These are phyloP conservation scores for Hydropotes inermis DNA, from an alignment of 2,113 vertebrate species.

Conservation along the genomic window DNA sequence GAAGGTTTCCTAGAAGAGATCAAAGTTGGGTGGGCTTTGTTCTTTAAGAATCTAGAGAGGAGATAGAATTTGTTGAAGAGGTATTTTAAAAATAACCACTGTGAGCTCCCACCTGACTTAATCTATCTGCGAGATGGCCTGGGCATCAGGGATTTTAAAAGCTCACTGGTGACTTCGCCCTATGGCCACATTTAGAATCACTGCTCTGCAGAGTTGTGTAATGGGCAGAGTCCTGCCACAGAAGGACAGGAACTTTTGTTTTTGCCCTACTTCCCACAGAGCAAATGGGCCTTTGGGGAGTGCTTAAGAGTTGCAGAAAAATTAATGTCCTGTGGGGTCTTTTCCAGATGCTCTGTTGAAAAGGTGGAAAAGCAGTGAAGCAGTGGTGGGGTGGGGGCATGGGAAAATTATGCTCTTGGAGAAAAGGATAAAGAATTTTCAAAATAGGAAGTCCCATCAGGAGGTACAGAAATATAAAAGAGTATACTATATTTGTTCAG, in stretches of 20 bases:
- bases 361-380: background rate
- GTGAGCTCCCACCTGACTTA: background rate
- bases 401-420: background rate
- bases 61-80: background rate
- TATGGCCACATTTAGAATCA: background rate
- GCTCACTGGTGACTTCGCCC: background rate
- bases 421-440: background rate
- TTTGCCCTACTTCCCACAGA: conserved; percentile 31
- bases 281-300: background rate
- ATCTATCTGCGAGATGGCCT: background rate
- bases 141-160: background rate
- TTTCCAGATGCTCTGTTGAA: background rate
- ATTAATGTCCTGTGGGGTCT: background rate
- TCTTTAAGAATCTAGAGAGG: background rate
- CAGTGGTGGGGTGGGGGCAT: rapidly evolving
- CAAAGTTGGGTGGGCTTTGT: background rate
- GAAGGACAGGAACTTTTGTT: background rate
- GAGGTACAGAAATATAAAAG: background rate
- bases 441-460: background rate
- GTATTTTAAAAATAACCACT: background rate
- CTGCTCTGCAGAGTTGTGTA: background rate
- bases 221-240: background rate
- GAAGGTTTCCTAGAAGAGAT: background rate
- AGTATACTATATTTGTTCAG: background rate
- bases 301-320: background rate